A percentile compares a stretch with the other conserved stretches of the same genome.
Evolutionary conservation across 2,113 vertebrate species (phyloP).

Genomic region (Hipposideros armiger): DNA sequence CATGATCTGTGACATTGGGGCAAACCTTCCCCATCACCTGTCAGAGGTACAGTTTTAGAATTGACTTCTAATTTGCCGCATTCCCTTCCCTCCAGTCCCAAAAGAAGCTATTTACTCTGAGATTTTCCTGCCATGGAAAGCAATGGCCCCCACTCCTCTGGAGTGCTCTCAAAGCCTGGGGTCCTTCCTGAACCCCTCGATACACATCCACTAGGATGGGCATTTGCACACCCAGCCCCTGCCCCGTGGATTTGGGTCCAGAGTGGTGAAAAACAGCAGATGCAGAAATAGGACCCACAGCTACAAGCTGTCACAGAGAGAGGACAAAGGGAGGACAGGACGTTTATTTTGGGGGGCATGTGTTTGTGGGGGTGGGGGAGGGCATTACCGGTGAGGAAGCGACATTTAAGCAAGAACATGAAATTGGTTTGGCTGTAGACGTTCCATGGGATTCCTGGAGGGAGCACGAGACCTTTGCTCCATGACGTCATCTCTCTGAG

Average conservation of each 20-base stretch:
- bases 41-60: background rate
- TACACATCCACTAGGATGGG: rapidly evolving
- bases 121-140: background rate
- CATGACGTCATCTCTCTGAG: rapidly evolving
- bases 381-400: rapidly evolving
- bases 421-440: rapidly evolving
- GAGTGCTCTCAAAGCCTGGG: rapidly evolving
- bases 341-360: rapidly evolving
- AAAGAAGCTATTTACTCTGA: background rate
- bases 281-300: background rate
- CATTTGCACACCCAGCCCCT: background rate
- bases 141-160: background rate
- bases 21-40: background rate
- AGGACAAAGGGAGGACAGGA: background rate
- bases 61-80: rapidly evolving
- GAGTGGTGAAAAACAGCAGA: background rate
- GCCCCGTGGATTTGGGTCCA: background rate
- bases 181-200: background rate
- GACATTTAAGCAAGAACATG: rapidly evolving
- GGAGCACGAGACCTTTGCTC: background rate
- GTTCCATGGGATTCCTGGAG: rapidly evolving
- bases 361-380: rapidly evolving
- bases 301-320: background rate
- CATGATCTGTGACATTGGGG: background rate
- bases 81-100: background rate